phyloP scores from a whole-genome alignment of 2,113 vertebrate species.

The Orycteropus afer region DNA sequence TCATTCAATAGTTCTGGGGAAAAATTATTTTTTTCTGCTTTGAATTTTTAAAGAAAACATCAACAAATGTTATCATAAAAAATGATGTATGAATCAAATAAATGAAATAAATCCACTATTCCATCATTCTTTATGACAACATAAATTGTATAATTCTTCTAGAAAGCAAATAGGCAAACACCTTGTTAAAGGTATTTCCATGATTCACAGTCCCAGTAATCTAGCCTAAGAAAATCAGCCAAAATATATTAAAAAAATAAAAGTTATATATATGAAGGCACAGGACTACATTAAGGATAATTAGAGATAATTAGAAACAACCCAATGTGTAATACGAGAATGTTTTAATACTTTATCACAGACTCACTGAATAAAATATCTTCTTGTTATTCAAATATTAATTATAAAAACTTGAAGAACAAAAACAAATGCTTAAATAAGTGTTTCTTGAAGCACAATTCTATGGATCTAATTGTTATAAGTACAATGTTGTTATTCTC shows the following conservation, averaged over 20 bases:
- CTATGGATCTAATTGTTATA: background rate
- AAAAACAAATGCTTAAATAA: background rate
- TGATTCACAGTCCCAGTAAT: background rate
- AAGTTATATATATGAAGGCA: background rate
- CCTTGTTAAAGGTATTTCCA: background rate
- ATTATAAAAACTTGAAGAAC: constrained; percentile 12
- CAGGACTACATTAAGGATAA: background rate
- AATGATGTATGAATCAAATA: constrained; percentile 7
- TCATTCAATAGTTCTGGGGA: background rate
- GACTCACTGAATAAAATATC: background rate
- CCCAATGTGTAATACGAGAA: background rate
- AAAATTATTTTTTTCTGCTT: background rate
- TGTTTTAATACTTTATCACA: background rate
- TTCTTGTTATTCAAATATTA: background rate
- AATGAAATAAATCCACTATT: background rate
- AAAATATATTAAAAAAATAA: background rate
- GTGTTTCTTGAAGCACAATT: constrained; percentile 11
- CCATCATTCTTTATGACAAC: background rate
- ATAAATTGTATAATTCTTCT: background rate
- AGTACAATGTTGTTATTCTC: background rate
- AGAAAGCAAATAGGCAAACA: constrained; percentile 25
- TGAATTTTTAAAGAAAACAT: constrained; percentile 37
- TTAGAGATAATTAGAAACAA: background rate
- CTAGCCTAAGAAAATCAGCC: background rate
- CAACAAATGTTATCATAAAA: background rate